Evolutionary conservation across 1,140 invertebrate genomes (phyloP), one percentile per base, ranked within the genome.

Genomic region (Lordiphosa clarofinis): DNA sequence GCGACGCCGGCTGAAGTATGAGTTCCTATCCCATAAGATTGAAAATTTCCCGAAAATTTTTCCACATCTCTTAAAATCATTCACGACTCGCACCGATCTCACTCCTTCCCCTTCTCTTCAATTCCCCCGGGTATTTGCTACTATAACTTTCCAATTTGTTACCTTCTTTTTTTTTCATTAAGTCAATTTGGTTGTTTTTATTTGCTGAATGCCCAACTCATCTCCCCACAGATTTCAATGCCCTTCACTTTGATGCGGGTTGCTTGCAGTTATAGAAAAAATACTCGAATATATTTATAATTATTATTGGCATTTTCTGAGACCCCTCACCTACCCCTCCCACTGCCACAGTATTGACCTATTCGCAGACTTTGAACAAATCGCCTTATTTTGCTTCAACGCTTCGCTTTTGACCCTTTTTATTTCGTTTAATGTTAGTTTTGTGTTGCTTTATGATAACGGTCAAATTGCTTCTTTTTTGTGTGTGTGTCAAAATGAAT

Each of bases 271-370:
- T 43, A 28, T 28, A 28, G 10, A 42, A 42, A 24, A 24, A 19
- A 21, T 12, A 11, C 42, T 31, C 42, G n/a, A 12, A 28, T 44
- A 46, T 46, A 46, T 46, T 46, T 46, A 46, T 46, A 33, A 31
- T 46, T 46, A 31, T 46, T 31, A 46, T 46, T 46, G 43, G 43
- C 43, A 46, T 46, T 46, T 46, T 13, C 31, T 7, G 31, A 46
- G 11, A 46, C 7, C 9, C 28, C n/a, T 9, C 7, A 9, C 43
- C 24, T 21, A 24, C 9, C 1, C 43, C 15, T 15, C 15, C 15
- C 15, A n/a, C n/a, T n/a, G 15, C 19, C 2, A 19, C 19, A n/a
- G n/a, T n/a, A 19, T 19, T 19, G 19, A 12, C n/a, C 24, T n/a
- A 31, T 8, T 7, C 43, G 6, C 10, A 6, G 19, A 4, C 9